Base-by-base conservation (phyloP, 1,140 invertebrate genomes). In the Coenobita brevimanus region DNA sequence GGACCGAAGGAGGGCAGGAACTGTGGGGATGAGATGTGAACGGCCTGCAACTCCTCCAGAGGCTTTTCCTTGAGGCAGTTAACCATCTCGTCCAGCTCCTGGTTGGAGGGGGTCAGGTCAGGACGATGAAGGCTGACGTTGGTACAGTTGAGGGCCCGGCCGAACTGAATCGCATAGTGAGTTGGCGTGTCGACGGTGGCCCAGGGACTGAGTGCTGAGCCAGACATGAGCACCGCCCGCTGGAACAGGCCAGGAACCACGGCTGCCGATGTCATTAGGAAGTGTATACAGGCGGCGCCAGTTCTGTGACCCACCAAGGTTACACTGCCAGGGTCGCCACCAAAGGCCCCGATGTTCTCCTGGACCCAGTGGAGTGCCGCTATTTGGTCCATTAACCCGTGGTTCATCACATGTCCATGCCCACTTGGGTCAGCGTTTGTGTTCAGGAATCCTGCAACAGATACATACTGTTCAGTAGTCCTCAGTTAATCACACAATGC, bases 361-460 rank as follows among this genome's bases (percentile, higher is more conserved):
- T 98, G 96, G 62, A 99, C 95, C 97, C 97, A 98, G 91, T 98
- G 97, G 43, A 98, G 93, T 0, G 97, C 97, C 0, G 97, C 97
- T 91, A 98, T 97, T 92, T 98, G 97, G 92, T 99, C 98, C 96
- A 99, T 97, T 24, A 99, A 94, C 0, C 97, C 98, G 92, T 98
- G 98, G 94, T 99, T 99, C 24, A 96, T 97, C 89, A 96, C 97
- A 62, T 95, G 97, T 90, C 95, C 95, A 82, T 95, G 94, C 92
- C 95, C 95, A 46, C 95, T 82, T 4, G 79, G 95, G 93, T 98
- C 96, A 13, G 96, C 96, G 91, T 97, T 97, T 89, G 96, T 96
- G 92, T 97, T 97, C 78, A 97, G 94, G 93, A 98, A 98, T 90
- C 96, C 97, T 98, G 94, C 57, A 94, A 94, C 21, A 21, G 17